phyloP scores from a whole-genome alignment of 92 coral and sea anemone species.

The Palythoa caribaeorum region DNA sequence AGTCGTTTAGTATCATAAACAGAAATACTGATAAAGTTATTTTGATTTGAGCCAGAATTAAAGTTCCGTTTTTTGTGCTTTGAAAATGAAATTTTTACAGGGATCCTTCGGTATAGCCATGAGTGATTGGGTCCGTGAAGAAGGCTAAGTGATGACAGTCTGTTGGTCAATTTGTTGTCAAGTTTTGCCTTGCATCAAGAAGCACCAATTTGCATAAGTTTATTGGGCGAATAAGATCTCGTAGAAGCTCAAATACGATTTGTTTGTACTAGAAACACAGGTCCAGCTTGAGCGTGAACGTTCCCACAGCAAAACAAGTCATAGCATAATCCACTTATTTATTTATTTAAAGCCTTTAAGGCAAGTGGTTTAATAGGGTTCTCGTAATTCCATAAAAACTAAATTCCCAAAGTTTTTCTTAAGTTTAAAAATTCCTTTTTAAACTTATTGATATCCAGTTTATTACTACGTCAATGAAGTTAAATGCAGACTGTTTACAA shows the following conservation, averaged over 20 bases:
- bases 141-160: background rate
- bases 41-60: constrained; percentile 8
- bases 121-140: background rate
- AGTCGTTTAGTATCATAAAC: background rate
- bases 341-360: too few relatives aligned
- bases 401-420: too few relatives aligned
- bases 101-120: background rate
- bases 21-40: background rate
- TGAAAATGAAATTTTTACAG: background rate
- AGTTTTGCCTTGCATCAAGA: background rate
- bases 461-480: too few relatives aligned
- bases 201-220: constrained; percentile 1
- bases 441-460: too few relatives aligned
- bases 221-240: background rate
- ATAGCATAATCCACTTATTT: background rate
- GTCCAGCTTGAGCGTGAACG: background rate
- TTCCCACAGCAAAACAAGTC: background rate
- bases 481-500: too few relatives aligned
- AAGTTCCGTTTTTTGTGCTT: constrained; percentile 10
- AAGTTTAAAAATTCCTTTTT: too few relatives aligned
- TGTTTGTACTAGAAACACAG: background rate
- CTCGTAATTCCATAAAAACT: too few relatives aligned
- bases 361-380: too few relatives aligned
- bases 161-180: constrained; percentile 10
- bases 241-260: background rate